Evolutionary conservation across 1,140 invertebrate species (phyloP), one percentile per base, ranked within the genome.

Genomic region (Phortica variegata): DNA sequence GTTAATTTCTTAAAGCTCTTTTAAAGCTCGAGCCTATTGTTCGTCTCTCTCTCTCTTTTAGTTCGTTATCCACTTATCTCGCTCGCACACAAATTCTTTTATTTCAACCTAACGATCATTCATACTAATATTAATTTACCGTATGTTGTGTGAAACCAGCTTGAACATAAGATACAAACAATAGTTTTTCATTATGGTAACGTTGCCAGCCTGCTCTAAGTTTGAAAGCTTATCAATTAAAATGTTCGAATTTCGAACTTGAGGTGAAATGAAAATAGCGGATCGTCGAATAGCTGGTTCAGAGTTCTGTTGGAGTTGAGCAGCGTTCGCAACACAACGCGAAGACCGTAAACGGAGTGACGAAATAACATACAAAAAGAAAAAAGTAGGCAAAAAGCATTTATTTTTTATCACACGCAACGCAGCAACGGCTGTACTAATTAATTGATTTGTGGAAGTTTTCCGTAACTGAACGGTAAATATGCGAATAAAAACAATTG

Each of bases 301-400:
- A 46, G 51, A 45, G 58, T 60, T 65, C 60, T 58, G 60, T 65
- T 63, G 55, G 61, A 65, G 55, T 58, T 37, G 49, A 65, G 56
- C 56, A 66, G 61, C 61, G 61, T 66, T 65, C 61, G 58, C 61
- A 58, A 65, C 44, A 56, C 56, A 65, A 65, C 54, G 61, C 42
- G 58, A 47, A 65, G 52, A 61, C 56, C n/a, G n/a, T n/a, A n/a
- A n/a, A n/a, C n/a, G n/a, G n/a, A n/a, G n/a, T n/a, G n/a, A n/a
- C n/a, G n/a, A n/a, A n/a, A n/a, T n/a, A n/a, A n/a, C n/a, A n/a
- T n/a, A n/a, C n/a, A n/a, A n/a, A n/a, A n/a, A 65, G 54, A 65
- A 53, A 43, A 55, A 65, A 60, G 61, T 65, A 65, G 65, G 61
- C 56, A 41, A 42, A 51, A 47, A 48, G 50, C 46, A 49, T 17